phyloP scores from a whole-genome alignment of 2,113 vertebrate genomes.

The Antechinus stuartii region DNA sequence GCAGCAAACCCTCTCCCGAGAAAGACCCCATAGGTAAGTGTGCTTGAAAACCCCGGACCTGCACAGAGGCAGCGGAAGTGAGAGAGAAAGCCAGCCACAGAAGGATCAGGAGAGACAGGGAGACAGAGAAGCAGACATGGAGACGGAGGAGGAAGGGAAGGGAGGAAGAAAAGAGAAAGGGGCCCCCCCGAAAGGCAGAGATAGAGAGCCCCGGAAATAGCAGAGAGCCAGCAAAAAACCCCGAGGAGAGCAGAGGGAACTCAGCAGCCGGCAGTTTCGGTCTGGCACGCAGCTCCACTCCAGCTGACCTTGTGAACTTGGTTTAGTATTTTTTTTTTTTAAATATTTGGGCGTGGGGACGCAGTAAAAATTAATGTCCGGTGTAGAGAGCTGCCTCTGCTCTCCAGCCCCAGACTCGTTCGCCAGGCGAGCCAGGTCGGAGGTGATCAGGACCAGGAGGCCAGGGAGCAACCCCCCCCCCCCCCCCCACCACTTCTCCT shows the following conservation, averaged over 20 bases:
- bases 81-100: conserved; percentile 38
- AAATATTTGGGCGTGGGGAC: conserved; percentile 87
- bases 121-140: background rate
- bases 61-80: background rate
- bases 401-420: conserved; percentile 50
- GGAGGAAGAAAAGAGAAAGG: background rate
- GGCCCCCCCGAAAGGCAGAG: background rate
- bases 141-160: background rate
- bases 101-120: conserved; percentile 44
- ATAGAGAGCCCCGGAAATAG: background rate
- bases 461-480: background rate
- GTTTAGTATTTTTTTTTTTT: conserved; percentile 60
- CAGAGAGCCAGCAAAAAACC: background rate
- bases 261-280: conserved; percentile 74
- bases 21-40: conserved; percentile 93
- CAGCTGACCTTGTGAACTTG: conserved; percentile 87
- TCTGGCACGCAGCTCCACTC: conserved; percentile 80
- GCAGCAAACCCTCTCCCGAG: conserved; percentile 90
- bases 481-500: background rate
- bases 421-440: background rate
- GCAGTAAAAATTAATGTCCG: conserved; percentile 86
- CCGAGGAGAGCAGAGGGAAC: background rate
- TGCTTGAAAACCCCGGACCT: conserved; percentile 15
- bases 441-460: conserved; percentile 11
- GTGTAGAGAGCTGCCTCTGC: conserved; percentile 75